phyloP scores from a whole-genome alignment of 2,113 vertebrate genomes.

The Octodon degus region DNA sequence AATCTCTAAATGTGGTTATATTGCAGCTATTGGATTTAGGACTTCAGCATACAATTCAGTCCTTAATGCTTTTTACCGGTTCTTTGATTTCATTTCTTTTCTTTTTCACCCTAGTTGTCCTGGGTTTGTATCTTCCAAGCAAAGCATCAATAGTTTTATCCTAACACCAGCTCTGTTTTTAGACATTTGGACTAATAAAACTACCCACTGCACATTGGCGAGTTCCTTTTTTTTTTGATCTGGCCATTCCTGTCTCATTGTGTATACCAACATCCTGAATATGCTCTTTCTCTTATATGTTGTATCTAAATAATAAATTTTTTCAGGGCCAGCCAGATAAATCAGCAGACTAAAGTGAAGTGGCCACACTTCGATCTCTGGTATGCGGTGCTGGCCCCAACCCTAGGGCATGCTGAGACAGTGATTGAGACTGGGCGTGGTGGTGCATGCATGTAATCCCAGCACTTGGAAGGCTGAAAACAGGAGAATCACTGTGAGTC shows the following conservation, averaged over 20 bases:
- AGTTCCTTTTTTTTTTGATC: not conserved
- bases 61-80: not conserved
- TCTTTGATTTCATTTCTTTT: not conserved
- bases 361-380: no score
- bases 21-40: not conserved
- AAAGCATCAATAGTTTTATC: not conserved
- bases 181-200: not conserved
- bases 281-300: not conserved
- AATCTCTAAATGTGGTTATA: not conserved
- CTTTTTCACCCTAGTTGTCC: not conserved
- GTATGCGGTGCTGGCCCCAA: no score
- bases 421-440: no score
- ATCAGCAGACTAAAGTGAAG: no score
- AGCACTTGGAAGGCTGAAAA: no score
- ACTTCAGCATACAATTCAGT: not conserved
- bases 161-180: not conserved
- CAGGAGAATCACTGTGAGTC: no score
- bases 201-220: fast-evolving
- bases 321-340: not conserved
- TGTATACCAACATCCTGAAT: not conserved
- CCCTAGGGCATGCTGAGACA: no score
- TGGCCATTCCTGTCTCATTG: not conserved
- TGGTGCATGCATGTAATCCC: no score
- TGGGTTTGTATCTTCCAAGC: not conserved
- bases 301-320: not conserved